Conservation (phyloP, 1,140 invertebrate species). For the Megalonaias nervosa region DNA sequence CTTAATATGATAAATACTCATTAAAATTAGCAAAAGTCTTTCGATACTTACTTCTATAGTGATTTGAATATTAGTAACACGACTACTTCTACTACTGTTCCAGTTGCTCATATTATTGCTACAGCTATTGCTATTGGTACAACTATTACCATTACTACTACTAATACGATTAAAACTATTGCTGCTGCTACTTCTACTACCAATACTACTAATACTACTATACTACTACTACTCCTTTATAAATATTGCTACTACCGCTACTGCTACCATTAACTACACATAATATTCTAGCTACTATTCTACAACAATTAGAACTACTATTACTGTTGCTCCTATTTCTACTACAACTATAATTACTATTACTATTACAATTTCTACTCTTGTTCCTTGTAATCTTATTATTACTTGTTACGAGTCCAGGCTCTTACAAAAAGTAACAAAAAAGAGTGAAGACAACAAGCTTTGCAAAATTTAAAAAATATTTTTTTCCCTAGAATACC, state of each 20-base stretch:
- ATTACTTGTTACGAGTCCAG: conserved; percentile 15
- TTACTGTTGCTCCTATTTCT: conserved; percentile 13
- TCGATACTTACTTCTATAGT: no score
- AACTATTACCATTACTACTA: conserved; percentile 22
- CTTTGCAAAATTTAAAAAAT: no score
- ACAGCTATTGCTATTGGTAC: conserved; percentile 17
- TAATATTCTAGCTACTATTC: conserved; percentile 2
- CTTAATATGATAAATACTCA: no score
- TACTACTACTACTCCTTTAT: conserved; percentile 26
- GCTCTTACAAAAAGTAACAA: no score
- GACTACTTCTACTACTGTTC: not conserved
- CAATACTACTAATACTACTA: conserved; percentile 24
- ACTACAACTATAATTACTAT: conserved; percentile 23
- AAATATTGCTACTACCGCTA: conserved; percentile 7
- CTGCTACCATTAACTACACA: conserved; percentile 1
- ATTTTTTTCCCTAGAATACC: no score
- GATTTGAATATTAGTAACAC: no score
- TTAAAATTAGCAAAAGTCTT: no score
- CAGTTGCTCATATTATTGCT: not conserved
- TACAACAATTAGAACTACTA: conserved; percentile 26
- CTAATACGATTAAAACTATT: conserved; percentile 3
- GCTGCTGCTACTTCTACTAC: not conserved
- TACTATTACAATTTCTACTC: not conserved
- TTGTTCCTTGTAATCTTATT: not conserved
- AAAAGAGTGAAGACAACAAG: no score